Evolutionary conservation across 2,797 vertebrate species (phyloP).

Genomic region (Hippoglossus hippoglossus): DNA sequence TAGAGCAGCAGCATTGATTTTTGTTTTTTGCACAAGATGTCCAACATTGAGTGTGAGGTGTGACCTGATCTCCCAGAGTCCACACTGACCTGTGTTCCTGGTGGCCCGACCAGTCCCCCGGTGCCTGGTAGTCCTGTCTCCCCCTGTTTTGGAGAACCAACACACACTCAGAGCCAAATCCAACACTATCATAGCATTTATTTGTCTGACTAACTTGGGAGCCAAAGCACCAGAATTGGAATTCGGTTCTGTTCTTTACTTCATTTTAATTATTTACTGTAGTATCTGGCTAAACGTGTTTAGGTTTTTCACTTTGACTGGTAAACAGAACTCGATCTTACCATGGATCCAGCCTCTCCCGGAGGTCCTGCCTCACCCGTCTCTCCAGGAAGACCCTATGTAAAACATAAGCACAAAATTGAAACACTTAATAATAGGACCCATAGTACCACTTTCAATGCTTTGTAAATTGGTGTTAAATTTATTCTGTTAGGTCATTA

Average conservation of each 20-base stretch:
- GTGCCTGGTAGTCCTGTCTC: slow-evolving; percentile 74
- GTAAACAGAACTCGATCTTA: slow-evolving; percentile 51
- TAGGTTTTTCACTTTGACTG: slow-evolving; percentile 7
- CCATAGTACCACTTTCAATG: not conserved
- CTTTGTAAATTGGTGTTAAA: not conserved
- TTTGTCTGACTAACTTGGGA: not conserved
- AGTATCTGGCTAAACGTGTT: not conserved
- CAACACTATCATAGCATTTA: slow-evolving; percentile 45
- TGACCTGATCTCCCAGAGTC: not conserved
- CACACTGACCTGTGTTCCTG: slow-evolving; percentile 80
- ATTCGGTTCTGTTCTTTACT: not conserved
- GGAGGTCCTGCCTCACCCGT: slow-evolving; percentile 72
- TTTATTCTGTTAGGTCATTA: no score
- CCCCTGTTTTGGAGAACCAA: slow-evolving; percentile 73
- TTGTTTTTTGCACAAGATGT: not conserved
- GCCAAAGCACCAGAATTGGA: slow-evolving; percentile 2
- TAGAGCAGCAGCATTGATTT: not conserved
- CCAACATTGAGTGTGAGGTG: not conserved
- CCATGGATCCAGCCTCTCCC: slow-evolving; percentile 76
- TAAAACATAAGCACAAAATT: no score
- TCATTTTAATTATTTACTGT: no score
- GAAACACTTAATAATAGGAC: not conserved
- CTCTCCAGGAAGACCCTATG: slow-evolving; percentile 72
- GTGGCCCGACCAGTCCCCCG: slow-evolving; percentile 62
- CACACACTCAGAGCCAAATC: slow-evolving; percentile 47